Base-by-base conservation (phyloP, 2,113 vertebrate genomes). In the Oreochromis spilurus region DNA sequence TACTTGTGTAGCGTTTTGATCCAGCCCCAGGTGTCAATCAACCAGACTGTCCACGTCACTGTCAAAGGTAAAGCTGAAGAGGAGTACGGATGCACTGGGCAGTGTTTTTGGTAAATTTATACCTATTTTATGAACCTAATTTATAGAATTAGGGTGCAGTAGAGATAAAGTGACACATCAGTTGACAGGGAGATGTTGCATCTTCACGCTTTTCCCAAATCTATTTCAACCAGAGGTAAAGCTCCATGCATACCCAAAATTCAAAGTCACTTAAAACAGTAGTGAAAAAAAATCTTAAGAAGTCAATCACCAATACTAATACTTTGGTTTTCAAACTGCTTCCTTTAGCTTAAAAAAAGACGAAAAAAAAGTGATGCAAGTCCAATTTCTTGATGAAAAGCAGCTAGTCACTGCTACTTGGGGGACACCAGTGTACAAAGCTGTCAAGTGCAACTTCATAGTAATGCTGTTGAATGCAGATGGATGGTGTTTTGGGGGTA, bases 1-100 rank as follows among this genome's bases (percentile, higher is more conserved):
- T 99, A 99, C 83, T 96, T 99, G 84, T 99, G 99, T 96, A 99
- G 98, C 1, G 99, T 99, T 85, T 97, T 99, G 85, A 98, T 99
- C 94, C 98, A 99, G 92, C 99, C 98, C 29, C 98, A 99, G 96
- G 97, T 99, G 84, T 99, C 98, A 92, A 99, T 99, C 96, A 99
- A 98, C 96, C 98, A 99, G 96, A 99, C 98, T 0, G 98, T 99
- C 90, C 97, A 99, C 0, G 97, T 99, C 95, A 97, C 98, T 0
- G 99, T 99, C 88, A 99, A 99, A 98, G 99, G 99, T 99, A 92
- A 95, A 96, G 10, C 4, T 54, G 11, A 62, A 57, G 12, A 43
- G 16, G 79, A 50, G 43, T 75, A 80, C 34, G 4, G 7, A 34
- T 45, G 19, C 52, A 82, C 6, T 40, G 13, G 48, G 26, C 45